A percentile compares a stretch with the other conserved stretches of the same genome.
Conservation (phyloP, 2,797 vertebrate genomes). For the Halcyon badia region DNA sequence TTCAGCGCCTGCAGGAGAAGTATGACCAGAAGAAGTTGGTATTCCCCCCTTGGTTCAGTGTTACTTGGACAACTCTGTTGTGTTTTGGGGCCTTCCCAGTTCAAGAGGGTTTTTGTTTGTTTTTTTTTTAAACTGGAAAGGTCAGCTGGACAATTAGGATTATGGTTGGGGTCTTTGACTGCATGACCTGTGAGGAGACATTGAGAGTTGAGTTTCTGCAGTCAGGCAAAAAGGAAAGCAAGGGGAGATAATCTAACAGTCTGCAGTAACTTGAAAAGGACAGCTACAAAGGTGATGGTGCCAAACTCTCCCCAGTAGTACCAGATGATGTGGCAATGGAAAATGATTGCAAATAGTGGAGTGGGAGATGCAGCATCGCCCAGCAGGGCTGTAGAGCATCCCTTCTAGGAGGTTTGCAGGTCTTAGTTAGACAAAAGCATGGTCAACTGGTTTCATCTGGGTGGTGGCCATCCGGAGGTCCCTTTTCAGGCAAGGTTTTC, state of each 20-base stretch:
- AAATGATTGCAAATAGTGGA: background rate
- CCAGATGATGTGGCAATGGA: background rate
- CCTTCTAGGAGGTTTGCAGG: background rate
- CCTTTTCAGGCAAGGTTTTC: background rate
- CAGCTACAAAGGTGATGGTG: background rate
- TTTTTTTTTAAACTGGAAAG: background rate
- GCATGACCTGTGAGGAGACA: background rate
- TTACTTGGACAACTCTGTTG: background rate
- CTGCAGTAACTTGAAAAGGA: background rate
- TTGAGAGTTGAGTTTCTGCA: background rate
- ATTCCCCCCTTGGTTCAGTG: background rate
- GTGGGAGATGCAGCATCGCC: background rate
- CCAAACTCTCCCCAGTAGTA: background rate
- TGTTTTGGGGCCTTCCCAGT: background rate
- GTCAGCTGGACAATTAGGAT: background rate
- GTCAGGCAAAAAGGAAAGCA: background rate
- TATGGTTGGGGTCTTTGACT: background rate
- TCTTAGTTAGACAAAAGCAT: rapidly evolving
- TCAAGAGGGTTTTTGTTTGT: background rate
- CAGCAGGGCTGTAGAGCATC: rapidly evolving
- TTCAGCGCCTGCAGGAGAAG: background rate
- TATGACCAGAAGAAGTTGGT: background rate
- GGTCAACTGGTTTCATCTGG: rapidly evolving
- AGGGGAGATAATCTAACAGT: background rate
- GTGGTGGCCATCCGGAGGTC: background rate